Percentiles rank a stretch among this genome's conserved stretches.
Conservation (phyloP, 1,140 invertebrate species). For the Ganaspis sp. region DNA sequence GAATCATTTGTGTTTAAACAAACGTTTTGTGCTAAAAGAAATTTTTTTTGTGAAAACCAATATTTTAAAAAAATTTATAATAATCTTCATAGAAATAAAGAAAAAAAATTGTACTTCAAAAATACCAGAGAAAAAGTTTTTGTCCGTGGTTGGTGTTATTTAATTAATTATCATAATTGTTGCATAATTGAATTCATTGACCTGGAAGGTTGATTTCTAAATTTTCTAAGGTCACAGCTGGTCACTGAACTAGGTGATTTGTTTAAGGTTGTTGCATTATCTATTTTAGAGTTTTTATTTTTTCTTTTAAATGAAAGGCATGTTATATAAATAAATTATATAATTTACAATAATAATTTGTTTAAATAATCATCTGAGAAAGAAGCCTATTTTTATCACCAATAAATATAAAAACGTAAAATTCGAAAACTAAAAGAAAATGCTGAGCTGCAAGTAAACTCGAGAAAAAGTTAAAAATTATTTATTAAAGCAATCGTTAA, state of each 20-base stretch:
- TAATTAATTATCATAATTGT: not conserved
- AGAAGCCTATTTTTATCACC: too few relatives aligned
- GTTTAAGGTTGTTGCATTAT: not conserved
- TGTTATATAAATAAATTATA: not conserved
- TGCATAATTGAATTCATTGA: not conserved
- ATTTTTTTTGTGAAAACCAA: too few relatives aligned
- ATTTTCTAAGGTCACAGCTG: not conserved
- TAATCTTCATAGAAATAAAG: not conserved
- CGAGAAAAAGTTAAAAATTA: too few relatives aligned
- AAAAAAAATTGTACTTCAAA: not conserved
- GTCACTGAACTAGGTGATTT: not conserved
- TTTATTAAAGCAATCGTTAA: too few relatives aligned
- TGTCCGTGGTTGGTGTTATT: too few relatives aligned
- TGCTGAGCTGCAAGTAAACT: too few relatives aligned
- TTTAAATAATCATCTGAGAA: too few relatives aligned
- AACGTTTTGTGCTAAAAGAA: too few relatives aligned
- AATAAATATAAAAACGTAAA: too few relatives aligned
- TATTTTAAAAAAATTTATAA: not conserved
- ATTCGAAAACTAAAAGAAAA: too few relatives aligned
- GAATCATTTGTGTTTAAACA: too few relatives aligned
- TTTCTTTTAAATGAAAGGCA: not conserved
- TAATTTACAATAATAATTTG: too few relatives aligned
- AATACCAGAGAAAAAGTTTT: not conserved
- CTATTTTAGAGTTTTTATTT: not conserved
- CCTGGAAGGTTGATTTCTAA: not conserved